These are phyloP conservation scores for Sarcophaga subvicina DNA, from an alignment of 2,888 invertebrate species.

Conservation along the genomic window DNA sequence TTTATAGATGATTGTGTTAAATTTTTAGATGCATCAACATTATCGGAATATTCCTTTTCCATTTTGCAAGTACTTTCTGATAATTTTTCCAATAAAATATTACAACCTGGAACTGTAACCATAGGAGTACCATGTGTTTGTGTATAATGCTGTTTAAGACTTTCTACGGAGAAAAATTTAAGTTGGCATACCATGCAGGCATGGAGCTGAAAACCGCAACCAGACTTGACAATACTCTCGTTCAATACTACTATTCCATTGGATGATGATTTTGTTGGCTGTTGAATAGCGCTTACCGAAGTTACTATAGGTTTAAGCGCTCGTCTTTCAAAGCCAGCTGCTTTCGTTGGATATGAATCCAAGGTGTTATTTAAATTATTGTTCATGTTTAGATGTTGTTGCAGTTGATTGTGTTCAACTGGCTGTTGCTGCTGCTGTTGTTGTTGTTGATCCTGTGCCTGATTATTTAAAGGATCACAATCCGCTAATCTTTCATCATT, in stretches of 20 bases:
- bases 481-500: constrained; percentile 66
- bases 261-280: constrained; percentile 73
- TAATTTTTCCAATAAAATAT: constrained; percentile 50
- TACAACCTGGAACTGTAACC: constrained; percentile 58
- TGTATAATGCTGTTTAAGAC: constrained; percentile 75
- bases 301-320: constrained; percentile 77
- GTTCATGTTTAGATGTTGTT: background rate
- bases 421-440: constrained; percentile 3
- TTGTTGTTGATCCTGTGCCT: constrained; percentile 28
- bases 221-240: constrained; percentile 80
- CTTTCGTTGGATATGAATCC: constrained; percentile 20
- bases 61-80: constrained; percentile 53
- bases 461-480: constrained; percentile 31
- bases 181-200: constrained; percentile 77
- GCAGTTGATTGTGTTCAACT: background rate
- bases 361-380: constrained; percentile 16
- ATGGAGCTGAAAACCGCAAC: constrained; percentile 77
- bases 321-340: constrained; percentile 62
- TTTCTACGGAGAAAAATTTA: constrained; percentile 78
- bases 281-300: constrained; percentile 77
- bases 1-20: background rate
- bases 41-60: constrained; percentile 55
- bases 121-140: constrained; percentile 63
- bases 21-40: background rate
- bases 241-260: constrained; percentile 80